Evolutionary conservation across 2,797 vertebrate genomes (phyloP).

Genomic region (Enteromius unitaeniatus): DNA sequence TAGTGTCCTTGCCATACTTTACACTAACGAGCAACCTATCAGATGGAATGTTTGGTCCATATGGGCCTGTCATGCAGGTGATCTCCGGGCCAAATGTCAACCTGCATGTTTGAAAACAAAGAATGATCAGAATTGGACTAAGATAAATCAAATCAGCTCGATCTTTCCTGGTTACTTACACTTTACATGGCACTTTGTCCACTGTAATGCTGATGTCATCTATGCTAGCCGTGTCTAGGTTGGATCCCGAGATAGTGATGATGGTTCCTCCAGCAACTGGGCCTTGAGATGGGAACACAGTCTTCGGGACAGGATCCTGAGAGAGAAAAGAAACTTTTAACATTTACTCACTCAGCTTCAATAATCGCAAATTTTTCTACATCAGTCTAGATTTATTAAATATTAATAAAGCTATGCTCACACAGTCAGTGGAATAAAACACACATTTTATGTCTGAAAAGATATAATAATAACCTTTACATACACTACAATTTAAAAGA

Average conservation of each 20-base stretch:
- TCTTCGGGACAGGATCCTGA: conserved; percentile 82
- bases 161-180: conserved; percentile 78
- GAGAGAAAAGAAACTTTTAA: neutral
- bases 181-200: conserved; percentile 79
- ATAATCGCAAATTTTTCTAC: neutral
- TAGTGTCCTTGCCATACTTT: conserved; percentile 75
- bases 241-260: conserved; percentile 84
- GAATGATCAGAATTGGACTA: conserved; percentile 38
- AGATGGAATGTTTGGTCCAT: conserved; percentile 65
- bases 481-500: neutral
- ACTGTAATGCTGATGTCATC: conserved; percentile 84
- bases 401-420: neutral
- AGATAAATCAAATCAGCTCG: neutral
- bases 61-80: conserved; percentile 73
- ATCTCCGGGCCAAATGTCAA: conserved; percentile 70
- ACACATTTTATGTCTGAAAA: neutral
- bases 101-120: conserved; percentile 65
- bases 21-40: conserved; percentile 62
- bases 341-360: neutral
- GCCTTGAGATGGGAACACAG: conserved; percentile 71
- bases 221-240: conserved; percentile 86
- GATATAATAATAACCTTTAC: neutral
- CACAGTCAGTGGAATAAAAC: neutral
- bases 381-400: neutral
- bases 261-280: conserved; percentile 85